Conservation (phyloP, 2,888 invertebrate species). For the Eilema sororculum region DNA sequence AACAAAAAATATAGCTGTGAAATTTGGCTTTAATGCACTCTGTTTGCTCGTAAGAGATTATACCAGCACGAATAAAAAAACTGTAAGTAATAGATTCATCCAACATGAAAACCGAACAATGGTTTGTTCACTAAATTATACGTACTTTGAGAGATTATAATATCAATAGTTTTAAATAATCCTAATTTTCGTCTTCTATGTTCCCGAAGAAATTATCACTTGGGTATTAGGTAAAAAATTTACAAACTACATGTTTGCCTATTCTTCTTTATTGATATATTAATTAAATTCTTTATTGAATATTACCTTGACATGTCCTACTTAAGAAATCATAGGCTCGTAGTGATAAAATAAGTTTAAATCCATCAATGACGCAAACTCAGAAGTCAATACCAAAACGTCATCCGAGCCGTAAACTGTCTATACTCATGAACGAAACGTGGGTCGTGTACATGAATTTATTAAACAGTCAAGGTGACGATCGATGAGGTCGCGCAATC, state of each 20-base stretch:
- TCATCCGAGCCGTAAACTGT: conserved; percentile 53
- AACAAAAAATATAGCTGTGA: neutral
- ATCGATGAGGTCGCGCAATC: conserved; percentile 80
- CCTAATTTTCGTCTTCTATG: too few species aligned
- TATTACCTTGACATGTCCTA: neutral
- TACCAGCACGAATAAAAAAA: neutral
- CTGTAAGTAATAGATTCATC: too few species aligned
- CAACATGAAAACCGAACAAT: too few species aligned
- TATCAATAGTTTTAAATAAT: too few species aligned
- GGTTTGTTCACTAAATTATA: too few species aligned
- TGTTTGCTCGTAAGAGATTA: neutral
- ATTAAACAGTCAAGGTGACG: conserved; percentile 82
- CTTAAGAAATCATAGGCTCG: neutral
- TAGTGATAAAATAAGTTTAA: conserved; percentile 9
- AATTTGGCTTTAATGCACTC: neutral
- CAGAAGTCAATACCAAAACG: conserved; percentile 42
- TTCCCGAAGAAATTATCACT: too few species aligned
- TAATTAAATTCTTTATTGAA: neutral
- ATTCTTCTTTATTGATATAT: too few species aligned
- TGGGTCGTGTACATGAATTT: conserved; percentile 77
- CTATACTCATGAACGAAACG: conserved; percentile 61
- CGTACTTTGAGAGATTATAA: too few species aligned
- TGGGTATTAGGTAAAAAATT: too few species aligned
- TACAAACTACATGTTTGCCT: too few species aligned
- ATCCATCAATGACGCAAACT: conserved; percentile 35